phyloP scores from a whole-genome alignment of 2,888 invertebrate species.

The Drosophila phalerata region DNA sequence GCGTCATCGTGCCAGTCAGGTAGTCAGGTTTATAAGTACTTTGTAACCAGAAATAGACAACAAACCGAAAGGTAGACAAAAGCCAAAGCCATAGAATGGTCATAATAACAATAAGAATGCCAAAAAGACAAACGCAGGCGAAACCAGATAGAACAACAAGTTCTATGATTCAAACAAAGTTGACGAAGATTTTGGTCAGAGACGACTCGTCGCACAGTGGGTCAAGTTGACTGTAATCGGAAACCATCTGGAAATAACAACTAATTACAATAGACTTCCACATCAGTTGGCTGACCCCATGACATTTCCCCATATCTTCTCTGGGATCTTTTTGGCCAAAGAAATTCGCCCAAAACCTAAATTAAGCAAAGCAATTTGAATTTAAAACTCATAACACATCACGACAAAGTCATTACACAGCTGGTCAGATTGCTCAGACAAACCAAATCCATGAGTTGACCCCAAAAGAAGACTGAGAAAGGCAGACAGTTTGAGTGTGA shows the following conservation, averaged over 20 bases:
- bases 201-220: constrained; percentile 48
- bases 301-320: constrained; percentile 44
- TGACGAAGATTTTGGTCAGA: constrained; percentile 5
- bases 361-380: constrained; percentile 60
- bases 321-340: constrained; percentile 15
- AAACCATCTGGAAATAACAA: constrained; percentile 29
- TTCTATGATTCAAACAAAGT: constrained; percentile 50
- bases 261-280: constrained; percentile 34
- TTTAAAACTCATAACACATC: constrained; percentile 76
- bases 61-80: constrained; percentile 13
- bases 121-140: constrained; percentile 21
- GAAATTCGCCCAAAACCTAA: constrained; percentile 39
- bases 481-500: constrained; percentile 11
- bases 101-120: constrained; percentile 53
- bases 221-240: constrained; percentile 48
- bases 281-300: constrained; percentile 44
- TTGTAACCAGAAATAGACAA: constrained; percentile 55
- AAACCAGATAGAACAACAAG: constrained; percentile 55
- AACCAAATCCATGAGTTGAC: constrained; percentile 49
- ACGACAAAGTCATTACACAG: constrained; percentile 75
- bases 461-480: constrained; percentile 58
- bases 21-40: constrained; percentile 40
- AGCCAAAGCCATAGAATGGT: constrained; percentile 47
- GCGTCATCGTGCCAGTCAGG: constrained; percentile 46
- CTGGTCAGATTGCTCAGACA: constrained; percentile 30